A percentile compares a stretch with the other conserved stretches of the same genome.
phyloP scores from a whole-genome alignment of 1,140 invertebrate genomes.

The Drosophila pachea region DNA sequence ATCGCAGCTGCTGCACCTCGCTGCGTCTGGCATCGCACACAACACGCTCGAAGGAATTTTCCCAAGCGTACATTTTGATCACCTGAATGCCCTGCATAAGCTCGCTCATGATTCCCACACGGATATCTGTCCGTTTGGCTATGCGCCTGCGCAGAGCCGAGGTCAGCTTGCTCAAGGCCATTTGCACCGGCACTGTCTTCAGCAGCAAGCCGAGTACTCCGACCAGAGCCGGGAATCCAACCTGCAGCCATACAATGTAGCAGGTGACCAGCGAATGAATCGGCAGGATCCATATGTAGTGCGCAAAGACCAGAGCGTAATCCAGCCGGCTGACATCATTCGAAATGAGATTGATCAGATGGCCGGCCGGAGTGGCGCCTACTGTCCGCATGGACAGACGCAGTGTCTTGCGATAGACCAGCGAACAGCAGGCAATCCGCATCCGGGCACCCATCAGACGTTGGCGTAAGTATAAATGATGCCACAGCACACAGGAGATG shows the following conservation, averaged over 20 bases:
- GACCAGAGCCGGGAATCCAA: conserved; percentile 84
- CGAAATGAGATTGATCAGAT: conserved; percentile 91
- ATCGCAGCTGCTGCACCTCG: conserved; percentile 85
- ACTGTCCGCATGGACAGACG: conserved; percentile 83
- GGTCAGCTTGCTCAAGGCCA: conserved; percentile 81
- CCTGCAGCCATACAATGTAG: conserved; percentile 85
- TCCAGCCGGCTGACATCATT: conserved; percentile 88
- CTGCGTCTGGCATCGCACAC: conserved; percentile 80
- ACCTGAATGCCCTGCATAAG: conserved; percentile 86
- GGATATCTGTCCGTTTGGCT: conserved; percentile 84
- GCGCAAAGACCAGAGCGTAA: conserved; percentile 81
- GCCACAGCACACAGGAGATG: conserved; percentile 72
- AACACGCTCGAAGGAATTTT: conserved; percentile 83
- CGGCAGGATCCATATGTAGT: conserved; percentile 85
- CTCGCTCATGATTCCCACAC: conserved; percentile 89
- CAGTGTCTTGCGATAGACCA: conserved; percentile 83
- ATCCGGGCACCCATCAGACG: conserved; percentile 79
- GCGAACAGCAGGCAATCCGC: conserved; percentile 82
- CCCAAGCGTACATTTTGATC: conserved; percentile 91
- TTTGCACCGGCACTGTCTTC: conserved; percentile 85
- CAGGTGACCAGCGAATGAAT: conserved; percentile 82
- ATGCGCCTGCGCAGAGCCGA: conserved; percentile 80
- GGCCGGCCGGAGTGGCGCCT: conserved; percentile 87
- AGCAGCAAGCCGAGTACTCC: conserved; percentile 83
- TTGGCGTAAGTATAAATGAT: conserved; percentile 77